phyloP scores from a whole-genome alignment of 1,140 invertebrate species.

The Hirudo medicinalis region DNA sequence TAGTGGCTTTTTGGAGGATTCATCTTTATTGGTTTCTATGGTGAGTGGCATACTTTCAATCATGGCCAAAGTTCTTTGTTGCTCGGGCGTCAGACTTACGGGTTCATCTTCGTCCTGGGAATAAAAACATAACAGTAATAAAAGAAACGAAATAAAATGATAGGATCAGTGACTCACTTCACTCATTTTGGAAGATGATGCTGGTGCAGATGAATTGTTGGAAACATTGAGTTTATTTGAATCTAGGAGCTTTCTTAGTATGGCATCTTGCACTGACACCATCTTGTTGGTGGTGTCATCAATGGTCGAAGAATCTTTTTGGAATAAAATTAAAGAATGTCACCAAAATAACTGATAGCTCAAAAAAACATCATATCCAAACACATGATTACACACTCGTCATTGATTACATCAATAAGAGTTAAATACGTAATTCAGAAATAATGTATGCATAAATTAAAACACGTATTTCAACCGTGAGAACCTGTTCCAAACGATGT shows the following conservation, averaged over 20 bases:
- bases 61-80: slow-evolving; percentile 39
- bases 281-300: slow-evolving; percentile 18
- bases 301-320: not conserved
- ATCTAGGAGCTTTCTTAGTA: slow-evolving; percentile 38
- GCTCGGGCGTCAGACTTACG: slow-evolving; percentile 38
- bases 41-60: slow-evolving; percentile 41
- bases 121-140: too few relatives aligned
- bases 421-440: too few relatives aligned
- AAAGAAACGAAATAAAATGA: not conserved
- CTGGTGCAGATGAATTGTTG: not conserved
- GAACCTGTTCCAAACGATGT: not conserved
- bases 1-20: slow-evolving; percentile 20
- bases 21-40: slow-evolving; percentile 30
- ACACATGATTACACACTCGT: not conserved
- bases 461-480: too few relatives aligned
- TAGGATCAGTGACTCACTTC: not conserved
- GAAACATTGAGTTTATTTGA: not conserved
- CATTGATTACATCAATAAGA: too few relatives aligned
- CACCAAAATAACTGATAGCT: slow-evolving; percentile 4
- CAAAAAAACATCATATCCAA: not conserved
- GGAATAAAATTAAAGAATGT: slow-evolving; percentile 21
- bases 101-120: slow-evolving; percentile 33
- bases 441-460: too few relatives aligned
- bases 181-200: not conserved
- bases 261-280: slow-evolving; percentile 29